A percentile compares a stretch with the other conserved stretches of the same genome.
Evolutionary conservation across 2,113 vertebrate species (phyloP).

Genomic region (Notothenia rossii): DNA sequence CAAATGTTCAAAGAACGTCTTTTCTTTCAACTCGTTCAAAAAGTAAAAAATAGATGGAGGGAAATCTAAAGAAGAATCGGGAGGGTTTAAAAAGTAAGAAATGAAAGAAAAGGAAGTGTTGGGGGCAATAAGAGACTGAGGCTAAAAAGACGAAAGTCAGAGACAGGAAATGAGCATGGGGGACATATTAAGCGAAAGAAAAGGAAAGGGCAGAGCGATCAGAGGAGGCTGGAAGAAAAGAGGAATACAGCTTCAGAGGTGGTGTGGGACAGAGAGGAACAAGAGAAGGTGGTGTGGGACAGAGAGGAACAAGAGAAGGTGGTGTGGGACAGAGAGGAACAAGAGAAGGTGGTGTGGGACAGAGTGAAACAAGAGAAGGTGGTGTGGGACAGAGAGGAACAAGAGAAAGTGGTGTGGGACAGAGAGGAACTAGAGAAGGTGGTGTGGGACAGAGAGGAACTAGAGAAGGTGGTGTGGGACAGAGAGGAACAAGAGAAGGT

Average conservation of each 20-base stretch:
- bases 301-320: no score
- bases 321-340: no score
- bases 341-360: no score
- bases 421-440: background rate
- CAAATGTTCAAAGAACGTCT: background rate
- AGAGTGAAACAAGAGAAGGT: no score
- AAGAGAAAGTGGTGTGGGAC: background rate
- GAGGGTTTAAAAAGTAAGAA: background rate
- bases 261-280: no score
- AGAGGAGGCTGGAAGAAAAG: background rate
- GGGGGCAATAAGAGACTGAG: background rate
- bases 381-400: no score
- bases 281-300: no score
- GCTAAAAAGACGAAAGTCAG: background rate
- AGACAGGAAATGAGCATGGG: background rate
- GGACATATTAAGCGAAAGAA: background rate
- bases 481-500: background rate
- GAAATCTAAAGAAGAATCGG: background rate
- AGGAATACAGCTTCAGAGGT: background rate
- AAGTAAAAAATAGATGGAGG: background rate
- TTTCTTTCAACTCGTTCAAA: slow-evolving; percentile 1
- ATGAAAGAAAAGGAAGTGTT: background rate
- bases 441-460: no score
- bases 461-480: no score
- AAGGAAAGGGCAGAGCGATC: background rate